These are phyloP conservation scores for Rhea pennata DNA, from an alignment of 2,113 vertebrate species.

Conservation along the genomic window DNA sequence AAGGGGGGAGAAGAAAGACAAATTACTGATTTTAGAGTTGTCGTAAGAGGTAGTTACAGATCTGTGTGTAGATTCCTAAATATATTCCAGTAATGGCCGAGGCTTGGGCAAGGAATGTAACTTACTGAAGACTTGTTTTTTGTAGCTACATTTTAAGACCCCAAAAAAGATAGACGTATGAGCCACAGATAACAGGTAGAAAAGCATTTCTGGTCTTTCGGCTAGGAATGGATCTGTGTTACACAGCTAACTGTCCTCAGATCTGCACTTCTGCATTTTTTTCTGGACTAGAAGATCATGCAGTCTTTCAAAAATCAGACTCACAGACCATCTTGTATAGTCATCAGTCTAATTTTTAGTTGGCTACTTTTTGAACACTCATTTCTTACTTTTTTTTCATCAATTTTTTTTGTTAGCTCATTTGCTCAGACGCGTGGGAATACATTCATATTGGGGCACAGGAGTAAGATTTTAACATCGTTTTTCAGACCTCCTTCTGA, in stretches of 20 bases:
- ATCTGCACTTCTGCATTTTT: not conserved
- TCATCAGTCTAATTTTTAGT: not conserved
- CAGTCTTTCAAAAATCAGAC: not conserved
- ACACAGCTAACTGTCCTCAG: not conserved
- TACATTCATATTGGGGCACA: not conserved
- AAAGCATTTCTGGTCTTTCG: not conserved
- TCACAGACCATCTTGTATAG: not conserved
- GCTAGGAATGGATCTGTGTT: not conserved
- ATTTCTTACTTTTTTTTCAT: not conserved
- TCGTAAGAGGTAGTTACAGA: not conserved
- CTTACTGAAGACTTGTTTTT: not conserved
- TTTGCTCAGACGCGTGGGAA: not conserved
- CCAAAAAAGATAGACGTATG: not conserved
- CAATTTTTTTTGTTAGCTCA: accelerated
- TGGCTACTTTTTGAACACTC: not conserved
- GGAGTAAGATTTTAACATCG: not conserved
- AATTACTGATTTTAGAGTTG: not conserved
- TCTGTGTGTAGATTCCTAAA: not conserved
- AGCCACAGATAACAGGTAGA: not conserved
- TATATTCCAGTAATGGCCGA: not conserved
- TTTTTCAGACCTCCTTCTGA: not conserved
- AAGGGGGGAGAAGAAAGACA: not conserved
- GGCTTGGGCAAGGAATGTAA: not conserved
- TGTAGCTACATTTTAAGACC: not conserved
- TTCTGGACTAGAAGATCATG: not conserved